Conservation (phyloP, 2,888 invertebrate species). For the Diplazon laetatorius region DNA sequence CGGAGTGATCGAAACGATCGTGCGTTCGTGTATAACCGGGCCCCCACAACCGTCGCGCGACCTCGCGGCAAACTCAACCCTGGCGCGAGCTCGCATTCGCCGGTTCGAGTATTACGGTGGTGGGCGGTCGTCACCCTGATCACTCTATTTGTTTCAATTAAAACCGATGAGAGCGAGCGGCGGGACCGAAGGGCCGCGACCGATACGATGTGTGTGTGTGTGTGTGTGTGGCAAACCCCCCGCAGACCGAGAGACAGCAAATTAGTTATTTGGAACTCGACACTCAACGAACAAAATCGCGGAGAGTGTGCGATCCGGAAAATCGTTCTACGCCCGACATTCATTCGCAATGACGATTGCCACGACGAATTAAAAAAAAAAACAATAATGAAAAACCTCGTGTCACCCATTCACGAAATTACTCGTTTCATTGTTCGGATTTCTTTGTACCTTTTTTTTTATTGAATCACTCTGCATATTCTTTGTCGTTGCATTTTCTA, state of each 20-base stretch:
- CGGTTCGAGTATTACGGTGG: conserved; percentile 29
- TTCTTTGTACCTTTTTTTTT: conserved; percentile 9
- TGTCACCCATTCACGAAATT: conserved; percentile 8
- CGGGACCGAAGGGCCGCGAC: conserved; percentile 23
- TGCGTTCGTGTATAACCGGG: conserved; percentile 42
- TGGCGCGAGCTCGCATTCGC: background rate
- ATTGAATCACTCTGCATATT: background rate
- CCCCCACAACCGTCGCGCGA: conserved; percentile 31
- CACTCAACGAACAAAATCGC: conserved; percentile 28
- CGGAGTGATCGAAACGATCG: conserved; percentile 51
- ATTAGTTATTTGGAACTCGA: conserved; percentile 57
- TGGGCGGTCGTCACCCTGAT: conserved; percentile 70
- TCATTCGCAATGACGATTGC: conserved; percentile 36
- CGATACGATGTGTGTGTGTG: too few species aligned
- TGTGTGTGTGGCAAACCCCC: conserved; percentile 30
- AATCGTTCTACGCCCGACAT: conserved; percentile 3
- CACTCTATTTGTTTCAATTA: conserved; percentile 81
- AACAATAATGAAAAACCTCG: too few species aligned
- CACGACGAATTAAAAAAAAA: conserved; percentile 30
- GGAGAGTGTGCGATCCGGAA: background rate
- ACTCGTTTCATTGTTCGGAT: background rate
- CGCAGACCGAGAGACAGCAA: conserved; percentile 45
- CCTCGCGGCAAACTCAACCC: conserved; percentile 50
- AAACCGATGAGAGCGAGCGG: conserved; percentile 67
- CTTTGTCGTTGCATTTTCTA: background rate